Evolutionary conservation across 2,113 vertebrate species (phyloP).

Genomic region (Opisthocomus hoazin): DNA sequence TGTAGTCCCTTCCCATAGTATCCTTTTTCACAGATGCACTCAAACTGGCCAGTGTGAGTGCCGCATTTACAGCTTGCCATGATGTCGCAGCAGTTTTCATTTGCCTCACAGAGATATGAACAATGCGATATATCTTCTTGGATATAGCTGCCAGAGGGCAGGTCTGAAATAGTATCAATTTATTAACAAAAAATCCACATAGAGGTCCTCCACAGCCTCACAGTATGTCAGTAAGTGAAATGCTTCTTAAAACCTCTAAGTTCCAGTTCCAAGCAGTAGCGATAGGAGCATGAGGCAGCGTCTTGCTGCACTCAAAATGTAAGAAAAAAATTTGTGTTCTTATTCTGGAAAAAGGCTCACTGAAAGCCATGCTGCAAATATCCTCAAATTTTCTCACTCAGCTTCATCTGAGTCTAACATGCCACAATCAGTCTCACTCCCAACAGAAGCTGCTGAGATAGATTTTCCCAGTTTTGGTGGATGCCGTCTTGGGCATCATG

Average conservation of each 20-base stretch:
- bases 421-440: not conserved
- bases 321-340: not conserved
- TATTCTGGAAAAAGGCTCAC: not conserved
- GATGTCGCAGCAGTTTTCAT: conserved; percentile 88
- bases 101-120: conserved; percentile 85
- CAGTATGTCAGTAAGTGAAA: not conserved
- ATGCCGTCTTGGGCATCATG: not conserved
- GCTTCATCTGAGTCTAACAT: not conserved
- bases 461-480: not conserved
- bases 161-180: conserved; percentile 72
- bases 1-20: conserved; percentile 93
- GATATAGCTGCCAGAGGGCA: conserved; percentile 93
- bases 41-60: conserved; percentile 95
- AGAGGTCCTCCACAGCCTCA: not conserved
- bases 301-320: not conserved
- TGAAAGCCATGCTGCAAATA: not conserved
- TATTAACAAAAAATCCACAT: not conserved
- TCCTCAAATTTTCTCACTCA: not conserved
- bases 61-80: conserved; percentile 98
- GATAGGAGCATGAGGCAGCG: not conserved
- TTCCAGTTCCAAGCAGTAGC: not conserved
- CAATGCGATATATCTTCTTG: conserved; percentile 89
- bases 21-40: conserved; percentile 95
- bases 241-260: not conserved
- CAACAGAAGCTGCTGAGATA: not conserved